Percentiles rank a stretch among this genome's conserved stretches.
phyloP scores from a whole-genome alignment of 1,140 invertebrate species.

The Lithobius niger region DNA sequence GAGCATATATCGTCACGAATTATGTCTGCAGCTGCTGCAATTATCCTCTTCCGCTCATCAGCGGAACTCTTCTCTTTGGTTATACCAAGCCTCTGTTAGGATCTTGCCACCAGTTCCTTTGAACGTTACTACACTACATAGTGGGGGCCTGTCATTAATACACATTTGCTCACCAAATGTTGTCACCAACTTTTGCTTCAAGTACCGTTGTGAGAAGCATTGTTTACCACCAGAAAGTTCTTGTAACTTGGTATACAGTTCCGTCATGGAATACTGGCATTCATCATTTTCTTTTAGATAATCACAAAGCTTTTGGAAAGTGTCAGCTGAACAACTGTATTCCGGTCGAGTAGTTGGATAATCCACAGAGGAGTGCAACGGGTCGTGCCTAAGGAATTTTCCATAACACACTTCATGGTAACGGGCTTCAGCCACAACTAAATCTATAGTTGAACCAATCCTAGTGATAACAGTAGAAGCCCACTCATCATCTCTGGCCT shows the following conservation, averaged over 20 bases:
- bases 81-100: constrained; percentile 10
- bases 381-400: neutral
- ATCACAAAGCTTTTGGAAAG: constrained; percentile 6
- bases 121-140: too few species aligned
- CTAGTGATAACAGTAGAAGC: neutral
- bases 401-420: neutral
- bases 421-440: neutral
- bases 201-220: constrained; percentile 14
- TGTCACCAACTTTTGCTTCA: constrained; percentile 10
- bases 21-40: constrained; percentile 26
- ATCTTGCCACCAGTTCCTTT: constrained; percentile 13
- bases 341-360: constrained; percentile 1
- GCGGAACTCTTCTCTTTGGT: neutral
- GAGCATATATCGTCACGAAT: constrained; percentile 27
- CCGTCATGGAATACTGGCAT: constrained; percentile 7
- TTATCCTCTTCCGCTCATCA: constrained; percentile 16
- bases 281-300: constrained; percentile 9
- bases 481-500: neutral
- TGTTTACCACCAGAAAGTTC: constrained; percentile 10
- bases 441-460: neutral
- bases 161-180: constrained; percentile 1
- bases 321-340: neutral
- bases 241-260: constrained; percentile 7
- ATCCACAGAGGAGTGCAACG: neutral
- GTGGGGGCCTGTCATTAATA: too few species aligned